Evolutionary conservation across 1,140 invertebrate species (phyloP).

Genomic region (Drosophila hydei): DNA sequence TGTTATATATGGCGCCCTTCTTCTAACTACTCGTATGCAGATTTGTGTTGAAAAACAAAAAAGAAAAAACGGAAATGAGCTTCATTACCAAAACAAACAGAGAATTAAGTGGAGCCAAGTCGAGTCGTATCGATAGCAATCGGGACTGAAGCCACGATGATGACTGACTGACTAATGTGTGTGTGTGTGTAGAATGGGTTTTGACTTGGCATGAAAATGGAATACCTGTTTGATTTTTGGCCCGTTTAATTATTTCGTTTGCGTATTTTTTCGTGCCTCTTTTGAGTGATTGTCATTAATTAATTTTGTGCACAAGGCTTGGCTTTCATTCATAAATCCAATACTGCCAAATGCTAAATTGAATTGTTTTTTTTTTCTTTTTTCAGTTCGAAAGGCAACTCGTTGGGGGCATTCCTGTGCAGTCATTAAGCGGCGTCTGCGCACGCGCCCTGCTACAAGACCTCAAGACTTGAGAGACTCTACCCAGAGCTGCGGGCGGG

Average conservation of each 20-base stretch:
- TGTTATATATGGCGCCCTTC: constrained; percentile 4
- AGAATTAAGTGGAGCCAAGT: constrained; percentile 31
- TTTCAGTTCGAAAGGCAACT: constrained; percentile 11
- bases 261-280: constrained; percentile 72
- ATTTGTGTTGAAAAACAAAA: constrained; percentile 32
- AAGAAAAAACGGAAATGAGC: constrained; percentile 76
- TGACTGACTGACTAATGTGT: constrained; percentile 67
- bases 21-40: constrained; percentile 60
- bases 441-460: constrained; percentile 64
- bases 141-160: constrained; percentile 26
- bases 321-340: constrained; percentile 77
- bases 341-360: constrained; percentile 54
- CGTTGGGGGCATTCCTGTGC: constrained; percentile 57
- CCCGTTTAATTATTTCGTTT: constrained; percentile 81
- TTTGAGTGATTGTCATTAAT: constrained; percentile 81
- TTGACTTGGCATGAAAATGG: constrained; percentile 57
- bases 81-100: constrained; percentile 84
- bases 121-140: constrained; percentile 37
- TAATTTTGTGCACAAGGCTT: constrained; percentile 62
- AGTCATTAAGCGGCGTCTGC: constrained; percentile 62
- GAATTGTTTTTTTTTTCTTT: constrained; percentile 69
- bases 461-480: constrained; percentile 4
- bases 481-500: neutral
- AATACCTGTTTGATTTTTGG: constrained; percentile 69
- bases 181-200: constrained; percentile 51